Evolutionary conservation across 2,888 invertebrate genomes (phyloP), one percentile per base, ranked within the genome.

Genomic region (Lithophane ornitopus): DNA sequence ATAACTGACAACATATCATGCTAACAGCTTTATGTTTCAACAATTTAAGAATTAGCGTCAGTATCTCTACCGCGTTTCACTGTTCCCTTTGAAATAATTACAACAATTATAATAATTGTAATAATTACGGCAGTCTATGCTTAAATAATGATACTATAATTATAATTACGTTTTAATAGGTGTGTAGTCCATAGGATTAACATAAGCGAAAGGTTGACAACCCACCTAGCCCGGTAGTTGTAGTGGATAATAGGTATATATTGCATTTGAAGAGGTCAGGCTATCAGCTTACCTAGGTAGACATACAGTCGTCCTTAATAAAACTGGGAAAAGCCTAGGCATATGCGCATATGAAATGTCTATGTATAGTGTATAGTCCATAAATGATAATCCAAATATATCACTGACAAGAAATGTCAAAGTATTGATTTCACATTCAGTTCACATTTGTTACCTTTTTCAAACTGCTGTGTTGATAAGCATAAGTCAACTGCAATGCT

Each of bases 141-240:
- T 78, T 82, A 65, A 78, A 77, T 88, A 81, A 88, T 81, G 85
- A 83, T 81, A 86, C 69, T 78, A 81, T 88, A 87, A 88, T 85
- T 84, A 84, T 87, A 80, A 87, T 82, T 81, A 75, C 73, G 19
- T 46, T 83, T 56, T 83, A 80, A 83, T 83, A 67, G 67, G 9
- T 39, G 39, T 41, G 41, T 70, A 74, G 52, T 34, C 14, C 19
- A 59, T 52, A 59, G 68, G 28, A 52, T 14, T 34, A 14, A 70
- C 56, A 79, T 56, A 14, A 79, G 22, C 6, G 56, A 67, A 78
- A 67, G 79, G 28, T 49, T 34, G 34, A 41, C 22, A 6, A 34
- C 12, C 26, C 12, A 61, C 44, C 7, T 52, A 44, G 16, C 19
- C 11, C 7, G n/a, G 14, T 56, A 44, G 39, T 49, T 41, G 8